Evolutionary conservation across 1,140 invertebrate species (phyloP).

Genomic region (Chionoecetes opilio): DNA sequence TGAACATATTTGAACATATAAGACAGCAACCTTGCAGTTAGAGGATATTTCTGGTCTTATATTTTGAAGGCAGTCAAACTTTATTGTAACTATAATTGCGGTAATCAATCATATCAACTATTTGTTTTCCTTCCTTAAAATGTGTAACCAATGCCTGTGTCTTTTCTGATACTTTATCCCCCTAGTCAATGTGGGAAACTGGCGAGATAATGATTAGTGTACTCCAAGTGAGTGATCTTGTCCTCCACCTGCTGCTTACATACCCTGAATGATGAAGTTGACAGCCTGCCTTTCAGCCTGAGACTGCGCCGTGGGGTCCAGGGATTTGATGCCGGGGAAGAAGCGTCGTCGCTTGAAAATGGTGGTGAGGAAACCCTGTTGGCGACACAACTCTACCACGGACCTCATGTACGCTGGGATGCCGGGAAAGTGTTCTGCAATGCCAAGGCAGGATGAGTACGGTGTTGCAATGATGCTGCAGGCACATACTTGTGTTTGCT

Average conservation of each 20-base stretch:
- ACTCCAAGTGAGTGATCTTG: too few species aligned
- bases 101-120: too few species aligned
- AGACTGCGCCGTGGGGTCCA: conserved; percentile 82
- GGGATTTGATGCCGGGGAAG: conserved; percentile 84
- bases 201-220: too few species aligned
- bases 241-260: background rate
- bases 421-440: conserved; percentile 84
- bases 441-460: conserved; percentile 85
- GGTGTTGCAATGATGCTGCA: conserved; percentile 35
- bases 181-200: too few species aligned
- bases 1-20: too few species aligned
- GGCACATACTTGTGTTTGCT: background rate
- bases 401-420: conserved; percentile 81
- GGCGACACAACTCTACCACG: conserved; percentile 83
- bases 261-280: conserved; percentile 87
- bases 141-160: too few species aligned
- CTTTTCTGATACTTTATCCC: too few species aligned
- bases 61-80: too few species aligned
- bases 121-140: too few species aligned
- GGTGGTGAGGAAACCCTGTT: conserved; percentile 84
- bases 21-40: too few species aligned
- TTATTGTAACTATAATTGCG: too few species aligned
- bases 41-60: too few species aligned
- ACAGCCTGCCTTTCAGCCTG: conserved; percentile 86
- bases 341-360: conserved; percentile 84